Evolutionary conservation across 2,888 invertebrate species (phyloP).

Genomic region (Eristalinus sepulchralis): DNA sequence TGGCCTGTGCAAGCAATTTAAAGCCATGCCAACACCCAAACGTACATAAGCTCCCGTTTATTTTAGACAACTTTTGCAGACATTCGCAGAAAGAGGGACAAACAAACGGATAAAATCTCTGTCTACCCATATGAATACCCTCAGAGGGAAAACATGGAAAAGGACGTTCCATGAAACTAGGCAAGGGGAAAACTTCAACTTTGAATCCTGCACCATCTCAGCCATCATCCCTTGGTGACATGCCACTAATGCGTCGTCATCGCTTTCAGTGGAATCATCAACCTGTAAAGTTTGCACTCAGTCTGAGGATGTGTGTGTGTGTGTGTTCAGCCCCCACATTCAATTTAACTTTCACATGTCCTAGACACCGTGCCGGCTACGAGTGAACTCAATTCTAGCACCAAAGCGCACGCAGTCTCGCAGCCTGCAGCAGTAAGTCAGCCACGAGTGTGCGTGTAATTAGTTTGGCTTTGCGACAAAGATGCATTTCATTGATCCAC

Average conservation of each 20-base stretch:
- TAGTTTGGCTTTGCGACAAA: constrained; percentile 36
- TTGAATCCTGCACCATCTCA: not conserved
- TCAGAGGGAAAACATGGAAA: not conserved
- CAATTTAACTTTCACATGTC: constrained; percentile 36
- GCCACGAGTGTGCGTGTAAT: constrained; percentile 21
- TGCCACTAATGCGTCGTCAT: not conserved
- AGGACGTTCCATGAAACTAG: not conserved
- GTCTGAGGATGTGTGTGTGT: not conserved
- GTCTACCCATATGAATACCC: not conserved
- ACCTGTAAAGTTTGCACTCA: not conserved
- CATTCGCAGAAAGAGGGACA: not conserved
- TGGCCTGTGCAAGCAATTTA: not conserved
- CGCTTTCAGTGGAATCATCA: not conserved
- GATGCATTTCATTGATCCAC: constrained; percentile 58
- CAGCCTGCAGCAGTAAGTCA: constrained; percentile 1
- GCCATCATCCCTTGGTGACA: not conserved
- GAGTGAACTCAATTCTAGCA: constrained; percentile 33
- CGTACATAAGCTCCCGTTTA: not conserved
- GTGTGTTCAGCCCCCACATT: constrained; percentile 4
- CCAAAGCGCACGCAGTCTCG: constrained; percentile 16
- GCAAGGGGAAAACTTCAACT: not conserved
- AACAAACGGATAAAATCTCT: not conserved
- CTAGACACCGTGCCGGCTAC: constrained; percentile 36
- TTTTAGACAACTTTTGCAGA: constrained; percentile 8
- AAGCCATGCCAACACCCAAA: not conserved